Conservation (phyloP, 2,888 invertebrate genomes). For the Corbicula japonica region DNA sequence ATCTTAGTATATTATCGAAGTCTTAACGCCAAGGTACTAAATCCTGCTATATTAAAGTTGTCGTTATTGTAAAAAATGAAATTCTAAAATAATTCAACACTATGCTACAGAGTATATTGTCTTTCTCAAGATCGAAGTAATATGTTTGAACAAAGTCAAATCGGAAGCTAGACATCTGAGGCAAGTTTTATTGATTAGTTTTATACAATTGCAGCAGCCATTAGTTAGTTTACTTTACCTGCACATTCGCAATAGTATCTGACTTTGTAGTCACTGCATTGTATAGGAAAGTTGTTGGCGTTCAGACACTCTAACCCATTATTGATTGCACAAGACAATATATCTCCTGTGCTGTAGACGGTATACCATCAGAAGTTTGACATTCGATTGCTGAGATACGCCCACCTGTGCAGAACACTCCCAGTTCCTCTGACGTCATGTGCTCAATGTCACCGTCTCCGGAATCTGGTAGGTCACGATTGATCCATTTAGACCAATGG, state of each 20-base stretch:
- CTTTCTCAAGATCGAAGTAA: too few relatives aligned
- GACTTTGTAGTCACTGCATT: slow-evolving; percentile 84
- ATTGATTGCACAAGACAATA: slow-evolving; percentile 87
- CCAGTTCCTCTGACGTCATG: slow-evolving; percentile 66
- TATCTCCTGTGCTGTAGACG: slow-evolving; percentile 78
- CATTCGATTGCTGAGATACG: slow-evolving; percentile 82
- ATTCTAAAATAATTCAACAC: too few relatives aligned
- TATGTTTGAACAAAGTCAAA: too few relatives aligned
- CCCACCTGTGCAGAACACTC: slow-evolving; percentile 76
- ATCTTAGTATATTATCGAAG: too few relatives aligned
- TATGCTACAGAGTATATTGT: too few relatives aligned
- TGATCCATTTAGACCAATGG: slow-evolving; percentile 78
- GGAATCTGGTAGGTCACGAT: slow-evolving; percentile 70
- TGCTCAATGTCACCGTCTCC: slow-evolving; percentile 75
- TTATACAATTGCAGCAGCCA: too few relatives aligned
- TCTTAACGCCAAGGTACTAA: too few relatives aligned
- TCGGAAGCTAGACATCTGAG: too few relatives aligned
- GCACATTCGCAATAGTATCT: slow-evolving; percentile 80
- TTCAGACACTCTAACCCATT: slow-evolving; percentile 90
- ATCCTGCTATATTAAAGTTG: too few relatives aligned
- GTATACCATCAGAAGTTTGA: slow-evolving; percentile 71
- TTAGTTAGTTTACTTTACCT: too few relatives aligned
- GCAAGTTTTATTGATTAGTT: too few relatives aligned
- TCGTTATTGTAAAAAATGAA: too few relatives aligned
- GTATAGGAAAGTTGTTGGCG: slow-evolving; percentile 72